Percentiles rank a stretch among this genome's conserved stretches.
phyloP scores from a whole-genome alignment of 1,140 invertebrate species.

The Heliconius melpomene region DNA sequence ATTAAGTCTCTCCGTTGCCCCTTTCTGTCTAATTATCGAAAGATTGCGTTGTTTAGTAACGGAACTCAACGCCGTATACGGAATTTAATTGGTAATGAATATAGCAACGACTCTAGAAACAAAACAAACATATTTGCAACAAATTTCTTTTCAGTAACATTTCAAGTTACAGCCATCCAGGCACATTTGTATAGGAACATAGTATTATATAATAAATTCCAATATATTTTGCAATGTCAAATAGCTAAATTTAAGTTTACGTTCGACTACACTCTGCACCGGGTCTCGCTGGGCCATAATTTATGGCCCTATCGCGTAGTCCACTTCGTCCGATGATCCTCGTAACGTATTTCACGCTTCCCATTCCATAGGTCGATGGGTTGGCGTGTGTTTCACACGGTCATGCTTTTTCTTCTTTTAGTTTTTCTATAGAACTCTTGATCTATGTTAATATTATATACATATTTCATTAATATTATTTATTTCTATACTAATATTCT shows the following conservation, averaged over 20 bases:
- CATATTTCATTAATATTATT: no score
- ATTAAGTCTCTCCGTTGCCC: no score
- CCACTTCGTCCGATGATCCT: constrained; percentile 35
- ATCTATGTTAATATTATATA: not conserved
- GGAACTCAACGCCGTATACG: no score
- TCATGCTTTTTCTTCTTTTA: not conserved
- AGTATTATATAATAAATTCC: not conserved
- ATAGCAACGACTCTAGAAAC: no score
- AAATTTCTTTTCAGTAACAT: no score
- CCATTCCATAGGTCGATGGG: constrained; percentile 16
- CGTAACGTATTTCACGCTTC: constrained; percentile 30
- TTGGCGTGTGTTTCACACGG: not conserved
- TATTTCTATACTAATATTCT: no score
- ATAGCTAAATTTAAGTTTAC: constrained; percentile 21
- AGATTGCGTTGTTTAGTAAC: no score
- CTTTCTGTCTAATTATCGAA: no score
- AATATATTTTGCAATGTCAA: constrained; percentile 15
- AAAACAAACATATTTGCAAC: no score
- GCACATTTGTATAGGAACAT: no score
- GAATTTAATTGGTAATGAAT: no score
- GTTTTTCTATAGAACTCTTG: not conserved
- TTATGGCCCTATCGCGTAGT: constrained; percentile 41
- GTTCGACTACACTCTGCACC: constrained; percentile 1
- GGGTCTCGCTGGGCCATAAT: constrained; percentile 38
- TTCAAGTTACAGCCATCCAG: no score